A percentile compares a stretch with the other conserved stretches of the same genome.
phyloP scores from a whole-genome alignment of 1,140 invertebrate genomes.

The Hyles euphorbiae region DNA sequence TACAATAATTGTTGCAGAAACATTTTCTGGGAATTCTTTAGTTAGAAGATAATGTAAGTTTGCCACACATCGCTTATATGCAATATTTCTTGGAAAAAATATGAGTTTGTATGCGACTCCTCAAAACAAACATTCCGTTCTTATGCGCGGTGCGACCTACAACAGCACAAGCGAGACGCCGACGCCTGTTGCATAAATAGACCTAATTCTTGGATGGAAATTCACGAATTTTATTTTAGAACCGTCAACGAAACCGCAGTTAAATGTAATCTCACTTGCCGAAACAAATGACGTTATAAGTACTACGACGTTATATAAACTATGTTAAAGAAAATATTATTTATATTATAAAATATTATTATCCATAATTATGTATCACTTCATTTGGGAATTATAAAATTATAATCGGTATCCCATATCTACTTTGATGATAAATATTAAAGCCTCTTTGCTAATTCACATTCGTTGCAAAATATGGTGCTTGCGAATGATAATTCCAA shows the following conservation, averaged over 20 bases:
- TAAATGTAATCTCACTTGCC: constrained; percentile 33
- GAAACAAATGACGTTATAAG: constrained; percentile 37
- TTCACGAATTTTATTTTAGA: constrained; percentile 58
- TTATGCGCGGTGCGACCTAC: constrained; percentile 40
- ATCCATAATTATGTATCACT: neutral
- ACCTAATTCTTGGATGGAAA: constrained; percentile 65
- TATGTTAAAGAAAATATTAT: constrained; percentile 11
- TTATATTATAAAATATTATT: neutral
- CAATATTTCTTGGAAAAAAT: constrained; percentile 57
- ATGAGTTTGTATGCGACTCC: constrained; percentile 63
- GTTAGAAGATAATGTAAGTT: constrained; percentile 29
- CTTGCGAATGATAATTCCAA: no score
- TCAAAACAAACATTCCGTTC: constrained; percentile 65
- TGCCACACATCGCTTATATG: constrained; percentile 39
- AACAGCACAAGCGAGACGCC: constrained; percentile 55
- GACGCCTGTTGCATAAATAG: constrained; percentile 62
- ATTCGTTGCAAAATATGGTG: no score
- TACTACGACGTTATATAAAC: constrained; percentile 28
- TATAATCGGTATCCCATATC: no score
- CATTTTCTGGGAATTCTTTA: constrained; percentile 13
- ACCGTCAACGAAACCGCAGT: constrained; percentile 33
- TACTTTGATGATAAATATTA: no score
- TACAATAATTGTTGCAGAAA: no score
- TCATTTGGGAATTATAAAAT: neutral
- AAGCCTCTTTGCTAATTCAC: no score